Percentiles rank a stretch among this genome's conserved stretches.
These are phyloP conservation scores for Leontocebus nigricollis DNA, from an alignment of 2,797 vertebrate genomes.

Conservation along the genomic window DNA sequence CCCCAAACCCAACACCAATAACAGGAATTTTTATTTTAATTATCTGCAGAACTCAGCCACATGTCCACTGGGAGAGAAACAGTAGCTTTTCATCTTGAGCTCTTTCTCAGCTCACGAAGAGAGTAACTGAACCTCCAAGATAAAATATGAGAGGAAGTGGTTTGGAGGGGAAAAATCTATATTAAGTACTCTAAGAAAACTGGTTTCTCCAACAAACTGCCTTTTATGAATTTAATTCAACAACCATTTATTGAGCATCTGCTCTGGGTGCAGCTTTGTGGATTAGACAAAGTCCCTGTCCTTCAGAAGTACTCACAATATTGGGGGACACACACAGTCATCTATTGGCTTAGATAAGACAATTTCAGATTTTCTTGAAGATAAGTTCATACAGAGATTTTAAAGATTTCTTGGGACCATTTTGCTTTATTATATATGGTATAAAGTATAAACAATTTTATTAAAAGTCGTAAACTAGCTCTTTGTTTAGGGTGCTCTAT, in stretches of 20 bases:
- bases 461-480: conserved; percentile 30
- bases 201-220: not conserved
- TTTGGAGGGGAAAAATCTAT: not conserved
- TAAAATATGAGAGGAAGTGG: conserved; percentile 31
- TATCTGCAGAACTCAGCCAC: conserved; percentile 13
- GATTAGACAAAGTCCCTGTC: not conserved
- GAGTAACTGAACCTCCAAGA: not conserved
- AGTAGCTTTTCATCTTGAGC: not conserved
- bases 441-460: not conserved
- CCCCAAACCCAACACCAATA: not conserved
- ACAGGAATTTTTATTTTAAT: not conserved
- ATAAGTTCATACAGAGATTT: not conserved
- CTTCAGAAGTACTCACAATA: not conserved
- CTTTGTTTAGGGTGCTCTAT: not conserved
- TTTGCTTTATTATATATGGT: not conserved
- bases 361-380: conserved; percentile 3
- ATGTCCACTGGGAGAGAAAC: not conserved
- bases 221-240: conserved; percentile 32
- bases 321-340: not conserved
- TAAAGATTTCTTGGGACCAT: not conserved
- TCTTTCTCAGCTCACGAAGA: not conserved
- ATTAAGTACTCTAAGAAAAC: conserved; percentile 31
- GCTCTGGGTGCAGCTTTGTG: not conserved
- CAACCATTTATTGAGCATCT: not conserved
- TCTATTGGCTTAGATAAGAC: not conserved